Conservation (phyloP, 2,888 invertebrate species). For the Hypomecis atomaria region DNA sequence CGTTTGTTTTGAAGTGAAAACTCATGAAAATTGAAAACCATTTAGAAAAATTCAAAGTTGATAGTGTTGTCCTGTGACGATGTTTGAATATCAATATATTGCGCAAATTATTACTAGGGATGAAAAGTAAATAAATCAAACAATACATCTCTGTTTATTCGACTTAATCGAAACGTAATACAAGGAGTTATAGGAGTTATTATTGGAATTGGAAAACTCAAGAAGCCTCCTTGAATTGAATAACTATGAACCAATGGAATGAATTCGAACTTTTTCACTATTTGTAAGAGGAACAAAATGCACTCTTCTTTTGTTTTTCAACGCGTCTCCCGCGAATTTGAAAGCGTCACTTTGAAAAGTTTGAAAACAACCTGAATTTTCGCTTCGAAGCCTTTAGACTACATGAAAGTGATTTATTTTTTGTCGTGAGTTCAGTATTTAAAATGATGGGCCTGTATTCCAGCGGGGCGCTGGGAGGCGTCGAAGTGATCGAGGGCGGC, state of each 20-base stretch:
- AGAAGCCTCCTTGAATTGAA: constrained; percentile 10
- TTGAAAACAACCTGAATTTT: not conserved
- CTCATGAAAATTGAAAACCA: too few relatives aligned
- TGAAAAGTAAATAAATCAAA: not conserved
- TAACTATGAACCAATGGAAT: not conserved
- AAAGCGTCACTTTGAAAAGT: constrained; percentile 17
- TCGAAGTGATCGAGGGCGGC: constrained; percentile 77
- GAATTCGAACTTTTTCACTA: not conserved
- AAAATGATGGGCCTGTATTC: constrained; percentile 82
- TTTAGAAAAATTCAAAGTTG: too few relatives aligned
- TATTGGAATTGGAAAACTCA: not conserved
- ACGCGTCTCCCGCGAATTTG: constrained; percentile 27
- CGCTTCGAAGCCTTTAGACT: not conserved
- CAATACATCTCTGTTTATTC: too few relatives aligned
- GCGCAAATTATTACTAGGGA: too few relatives aligned
- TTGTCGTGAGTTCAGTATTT: constrained; percentile 51
- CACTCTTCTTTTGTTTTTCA: constrained; percentile 30
- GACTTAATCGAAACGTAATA: too few relatives aligned
- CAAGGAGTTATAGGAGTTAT: too few relatives aligned
- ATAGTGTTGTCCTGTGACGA: not conserved
- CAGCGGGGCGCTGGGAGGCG: constrained; percentile 84
- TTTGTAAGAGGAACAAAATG: constrained; percentile 34
- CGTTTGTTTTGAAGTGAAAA: constrained; percentile 13
- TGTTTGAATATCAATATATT: not conserved
- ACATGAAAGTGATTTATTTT: not conserved